phyloP scores from a whole-genome alignment of 2,888 invertebrate species.

The Drosophila sordidula region DNA sequence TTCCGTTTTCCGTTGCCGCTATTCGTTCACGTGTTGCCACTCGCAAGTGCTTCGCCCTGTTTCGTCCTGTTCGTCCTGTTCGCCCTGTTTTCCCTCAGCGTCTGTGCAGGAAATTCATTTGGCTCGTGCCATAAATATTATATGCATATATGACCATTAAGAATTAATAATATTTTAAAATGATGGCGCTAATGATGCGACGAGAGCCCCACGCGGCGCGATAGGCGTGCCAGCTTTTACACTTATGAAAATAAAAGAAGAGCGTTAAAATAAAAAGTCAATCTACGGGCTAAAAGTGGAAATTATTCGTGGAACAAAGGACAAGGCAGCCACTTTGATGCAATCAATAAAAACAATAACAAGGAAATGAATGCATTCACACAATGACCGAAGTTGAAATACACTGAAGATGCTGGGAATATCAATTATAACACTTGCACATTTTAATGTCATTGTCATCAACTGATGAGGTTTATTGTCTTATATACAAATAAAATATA shows the following conservation, averaged over 20 bases:
- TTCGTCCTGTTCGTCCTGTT: slow-evolving; percentile 6
- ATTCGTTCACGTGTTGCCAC: slow-evolving; percentile 62
- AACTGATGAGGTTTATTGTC: too few species aligned
- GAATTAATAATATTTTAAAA: slow-evolving; percentile 77
- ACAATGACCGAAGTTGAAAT: slow-evolving; percentile 10
- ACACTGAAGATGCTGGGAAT: slow-evolving; percentile 11
- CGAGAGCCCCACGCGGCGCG: slow-evolving; percentile 21
- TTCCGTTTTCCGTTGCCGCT: slow-evolving; percentile 73
- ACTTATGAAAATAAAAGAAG: slow-evolving; percentile 6
- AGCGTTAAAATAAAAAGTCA: slow-evolving; percentile 34
- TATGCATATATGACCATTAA: slow-evolving; percentile 72
- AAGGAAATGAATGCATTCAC: neutral
- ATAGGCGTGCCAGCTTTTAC: slow-evolving; percentile 30
- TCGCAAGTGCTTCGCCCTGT: slow-evolving; percentile 14
- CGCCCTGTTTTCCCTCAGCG: slow-evolving; percentile 31
- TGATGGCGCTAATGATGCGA: slow-evolving; percentile 75
- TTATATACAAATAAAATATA: too few species aligned
- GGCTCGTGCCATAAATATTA: slow-evolving; percentile 63
- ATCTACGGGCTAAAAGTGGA: slow-evolving; percentile 42
- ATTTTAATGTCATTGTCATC: too few species aligned
- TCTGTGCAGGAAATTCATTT: slow-evolving; percentile 78
- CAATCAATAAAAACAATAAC: slow-evolving; percentile 57
- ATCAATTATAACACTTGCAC: too few species aligned
- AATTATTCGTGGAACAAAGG: slow-evolving; percentile 41
- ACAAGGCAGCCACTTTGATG: slow-evolving; percentile 42